Conservation (phyloP, 2,113 vertebrate species). For the Ariopsis seemanni region DNA sequence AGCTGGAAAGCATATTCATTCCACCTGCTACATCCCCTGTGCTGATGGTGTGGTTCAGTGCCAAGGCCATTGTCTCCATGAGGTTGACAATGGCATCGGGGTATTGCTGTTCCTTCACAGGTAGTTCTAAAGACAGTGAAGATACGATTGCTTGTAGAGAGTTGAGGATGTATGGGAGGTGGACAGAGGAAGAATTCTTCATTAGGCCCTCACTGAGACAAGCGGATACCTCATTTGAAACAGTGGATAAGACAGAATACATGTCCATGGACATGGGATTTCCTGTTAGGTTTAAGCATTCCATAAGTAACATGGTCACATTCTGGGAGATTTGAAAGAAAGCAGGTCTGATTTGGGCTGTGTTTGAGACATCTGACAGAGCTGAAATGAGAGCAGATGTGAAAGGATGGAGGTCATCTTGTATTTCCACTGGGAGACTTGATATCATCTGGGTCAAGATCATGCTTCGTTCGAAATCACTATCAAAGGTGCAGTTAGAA, state of each 20-base stretch:
- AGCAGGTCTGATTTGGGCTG: conserved; percentile 42
- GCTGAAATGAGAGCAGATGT: conserved; percentile 29
- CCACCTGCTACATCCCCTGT: conserved; percentile 7
- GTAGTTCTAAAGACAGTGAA: conserved; percentile 35
- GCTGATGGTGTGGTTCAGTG: conserved; percentile 42
- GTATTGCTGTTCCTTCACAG: conserved; percentile 36
- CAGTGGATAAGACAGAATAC: conserved; percentile 29
- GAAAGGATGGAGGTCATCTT: conserved; percentile 27
- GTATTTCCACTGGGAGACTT: conserved; percentile 43
- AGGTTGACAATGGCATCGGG: conserved; percentile 44
- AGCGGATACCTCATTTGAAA: conserved; percentile 47
- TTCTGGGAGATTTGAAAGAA: conserved; percentile 50
- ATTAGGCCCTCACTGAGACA: conserved; percentile 41
- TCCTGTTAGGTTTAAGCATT: conserved; percentile 47
- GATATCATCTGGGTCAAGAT: conserved; percentile 26
- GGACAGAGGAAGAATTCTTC: conserved; percentile 4
- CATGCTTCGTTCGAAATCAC: conserved; percentile 6
- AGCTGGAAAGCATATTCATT: conserved; percentile 19
- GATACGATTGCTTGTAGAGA: conserved; percentile 28
- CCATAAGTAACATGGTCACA: conserved; percentile 42
- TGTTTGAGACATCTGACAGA: conserved; percentile 41
- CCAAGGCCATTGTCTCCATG: conserved; percentile 42
- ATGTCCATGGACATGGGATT: background rate
- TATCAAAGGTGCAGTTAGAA: conserved; percentile 38
- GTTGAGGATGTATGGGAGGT: conserved; percentile 20